These are phyloP conservation scores for Aplysina aerophoba DNA, from an alignment of 37 sponge, comb jelly and placozoan species.

Conservation along the genomic window DNA sequence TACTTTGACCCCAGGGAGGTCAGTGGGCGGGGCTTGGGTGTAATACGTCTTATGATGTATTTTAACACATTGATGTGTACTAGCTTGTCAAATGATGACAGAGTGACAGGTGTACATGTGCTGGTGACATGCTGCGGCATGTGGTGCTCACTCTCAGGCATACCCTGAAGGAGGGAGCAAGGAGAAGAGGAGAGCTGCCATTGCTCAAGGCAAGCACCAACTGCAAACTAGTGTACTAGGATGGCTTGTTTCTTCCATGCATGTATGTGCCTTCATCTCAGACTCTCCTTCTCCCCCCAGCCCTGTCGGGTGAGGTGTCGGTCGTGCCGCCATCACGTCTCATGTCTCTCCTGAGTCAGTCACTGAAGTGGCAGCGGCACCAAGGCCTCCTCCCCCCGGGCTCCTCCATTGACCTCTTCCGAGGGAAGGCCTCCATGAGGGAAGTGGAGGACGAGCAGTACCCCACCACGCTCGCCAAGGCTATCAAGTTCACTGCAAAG, in stretches of 20 bases:
- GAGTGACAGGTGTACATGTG: background rate
- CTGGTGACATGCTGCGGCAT: background rate
- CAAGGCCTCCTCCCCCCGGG: conserved; percentile 89
- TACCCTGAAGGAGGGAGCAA: conserved; percentile 98
- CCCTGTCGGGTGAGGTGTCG: conserved; percentile 93
- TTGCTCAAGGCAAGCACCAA: conserved; percentile 77
- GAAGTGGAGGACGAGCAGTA: conserved; percentile 96
- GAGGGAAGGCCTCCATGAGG: conserved; percentile 83
- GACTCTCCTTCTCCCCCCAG: conserved; percentile 28
- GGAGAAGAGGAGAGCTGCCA: conserved; percentile 91
- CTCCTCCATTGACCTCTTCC: conserved; percentile 57
- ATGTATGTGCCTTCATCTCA: background rate
- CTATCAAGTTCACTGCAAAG: conserved; percentile 95
- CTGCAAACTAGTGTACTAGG: background rate
- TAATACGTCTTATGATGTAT: too few species aligned
- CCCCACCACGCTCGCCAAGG: conserved; percentile 83
- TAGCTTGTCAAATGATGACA: background rate
- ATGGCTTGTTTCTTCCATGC: background rate
- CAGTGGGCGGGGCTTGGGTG: conserved; percentile 11
- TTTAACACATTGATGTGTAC: too few species aligned
- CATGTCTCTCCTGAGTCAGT: conserved; percentile 92
- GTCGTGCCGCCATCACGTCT: conserved; percentile 96
- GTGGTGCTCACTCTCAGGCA: conserved; percentile 49
- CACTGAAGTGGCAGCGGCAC: conserved; percentile 99
- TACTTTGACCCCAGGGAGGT: conserved; percentile 98